A percentile compares a stretch with the other conserved stretches of the same genome.
Conservation (phyloP, 2,888 invertebrate genomes). For the Pheosia tremula region DNA sequence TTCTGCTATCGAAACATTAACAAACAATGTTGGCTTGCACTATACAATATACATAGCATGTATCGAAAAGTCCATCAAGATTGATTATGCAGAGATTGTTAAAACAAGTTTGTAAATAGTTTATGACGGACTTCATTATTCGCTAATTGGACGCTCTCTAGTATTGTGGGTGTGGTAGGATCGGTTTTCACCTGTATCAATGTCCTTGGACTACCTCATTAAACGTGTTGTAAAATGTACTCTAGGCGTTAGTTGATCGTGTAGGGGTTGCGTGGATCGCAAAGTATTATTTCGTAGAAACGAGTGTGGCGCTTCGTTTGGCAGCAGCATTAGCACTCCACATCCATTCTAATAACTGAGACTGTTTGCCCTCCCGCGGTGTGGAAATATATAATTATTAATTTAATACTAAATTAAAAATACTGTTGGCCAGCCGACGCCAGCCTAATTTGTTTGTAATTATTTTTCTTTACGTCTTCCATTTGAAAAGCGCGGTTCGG, state of each 20-base stretch:
- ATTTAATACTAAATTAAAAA: slow-evolving; percentile 33
- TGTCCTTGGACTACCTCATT: slow-evolving; percentile 50
- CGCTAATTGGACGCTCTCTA: slow-evolving; percentile 36
- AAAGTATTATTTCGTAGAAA: slow-evolving; percentile 40
- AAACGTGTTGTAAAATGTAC: slow-evolving; percentile 39
- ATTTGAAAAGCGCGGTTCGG: slow-evolving; percentile 62
- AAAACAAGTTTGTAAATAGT: slow-evolving; percentile 2
- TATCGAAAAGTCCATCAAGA: not conserved
- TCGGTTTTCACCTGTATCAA: slow-evolving; percentile 36
- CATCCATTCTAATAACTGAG: slow-evolving; percentile 51
- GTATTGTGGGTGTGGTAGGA: slow-evolving; percentile 26
- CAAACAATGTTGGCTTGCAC: not conserved
- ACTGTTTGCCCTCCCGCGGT: slow-evolving; percentile 62
- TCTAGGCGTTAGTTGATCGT: slow-evolving; percentile 38
- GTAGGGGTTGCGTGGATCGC: slow-evolving; percentile 34
- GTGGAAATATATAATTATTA: slow-evolving; percentile 31
- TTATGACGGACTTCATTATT: slow-evolving; percentile 21
- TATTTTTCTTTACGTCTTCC: slow-evolving; percentile 62
- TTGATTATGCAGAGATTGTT: not conserved
- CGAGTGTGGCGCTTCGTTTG: slow-evolving; percentile 38
- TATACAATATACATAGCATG: not conserved
- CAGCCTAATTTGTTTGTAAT: slow-evolving; percentile 47
- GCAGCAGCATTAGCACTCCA: slow-evolving; percentile 54
- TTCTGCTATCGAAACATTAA: not conserved
- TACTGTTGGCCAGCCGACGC: slow-evolving; percentile 40